Percentiles rank a stretch among this genome's conserved stretches.
Conservation (phyloP, 2,113 vertebrate genomes). For the Marmota flaviventris region DNA sequence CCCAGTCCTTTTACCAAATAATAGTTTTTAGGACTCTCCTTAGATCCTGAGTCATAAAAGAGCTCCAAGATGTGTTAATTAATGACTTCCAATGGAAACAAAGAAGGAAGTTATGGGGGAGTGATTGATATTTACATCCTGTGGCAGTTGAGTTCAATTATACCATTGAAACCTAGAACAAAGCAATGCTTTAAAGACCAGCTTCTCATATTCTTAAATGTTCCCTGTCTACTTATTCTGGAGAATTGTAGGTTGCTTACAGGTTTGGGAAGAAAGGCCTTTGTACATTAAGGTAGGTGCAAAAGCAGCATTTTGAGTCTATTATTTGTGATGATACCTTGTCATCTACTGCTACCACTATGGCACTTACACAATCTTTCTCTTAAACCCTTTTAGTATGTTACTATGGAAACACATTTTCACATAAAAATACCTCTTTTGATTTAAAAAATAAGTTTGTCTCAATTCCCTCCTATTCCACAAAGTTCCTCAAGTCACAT, state of each 20-base stretch:
- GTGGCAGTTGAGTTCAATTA: slow-evolving; percentile 84
- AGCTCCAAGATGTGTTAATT: slow-evolving; percentile 83
- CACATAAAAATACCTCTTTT: slow-evolving; percentile 44
- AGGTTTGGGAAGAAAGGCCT: slow-evolving; percentile 18
- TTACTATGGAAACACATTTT: slow-evolving; percentile 67
- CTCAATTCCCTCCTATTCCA: slow-evolving; percentile 4
- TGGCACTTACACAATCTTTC: slow-evolving; percentile 25
- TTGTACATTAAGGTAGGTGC: slow-evolving; percentile 56
- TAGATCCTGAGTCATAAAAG: slow-evolving; percentile 84
- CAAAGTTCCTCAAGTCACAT: not conserved
- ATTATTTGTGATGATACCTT: slow-evolving; percentile 62
- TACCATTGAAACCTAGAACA: slow-evolving; percentile 82
- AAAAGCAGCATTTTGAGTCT: slow-evolving; percentile 41
- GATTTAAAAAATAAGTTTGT: slow-evolving; percentile 40
- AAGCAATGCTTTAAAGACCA: slow-evolving; percentile 79
- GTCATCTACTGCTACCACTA: not conserved
- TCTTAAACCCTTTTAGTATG: slow-evolving; percentile 19
- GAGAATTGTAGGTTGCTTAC: slow-evolving; percentile 76
- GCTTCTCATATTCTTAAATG: slow-evolving; percentile 66
- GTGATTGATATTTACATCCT: slow-evolving; percentile 84
- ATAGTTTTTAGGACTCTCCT: slow-evolving; percentile 69
- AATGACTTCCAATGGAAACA: slow-evolving; percentile 83
- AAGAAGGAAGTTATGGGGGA: slow-evolving; percentile 77
- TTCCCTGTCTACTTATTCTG: slow-evolving; percentile 80
- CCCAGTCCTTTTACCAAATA: slow-evolving; percentile 77